Percentiles rank a stretch among this genome's conserved stretches.
phyloP scores from a whole-genome alignment of 1,140 invertebrate species.

The Drosophila novamexicana region DNA sequence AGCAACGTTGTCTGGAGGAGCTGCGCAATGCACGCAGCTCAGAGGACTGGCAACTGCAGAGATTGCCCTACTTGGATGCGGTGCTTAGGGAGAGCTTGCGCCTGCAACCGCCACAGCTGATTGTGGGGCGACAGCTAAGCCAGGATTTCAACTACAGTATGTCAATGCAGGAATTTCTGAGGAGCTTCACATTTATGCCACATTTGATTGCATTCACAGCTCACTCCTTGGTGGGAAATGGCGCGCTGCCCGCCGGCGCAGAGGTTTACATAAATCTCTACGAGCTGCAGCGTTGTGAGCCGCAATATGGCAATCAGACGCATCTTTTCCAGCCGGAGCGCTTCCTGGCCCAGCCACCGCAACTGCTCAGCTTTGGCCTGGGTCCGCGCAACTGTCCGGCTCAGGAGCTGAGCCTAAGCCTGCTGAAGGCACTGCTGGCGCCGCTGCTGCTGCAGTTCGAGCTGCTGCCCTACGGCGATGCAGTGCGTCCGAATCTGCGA shows the following conservation, averaged over 20 bases:
- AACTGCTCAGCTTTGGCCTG: slow-evolving; percentile 54
- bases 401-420: slow-evolving; percentile 36
- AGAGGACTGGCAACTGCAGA: neutral
- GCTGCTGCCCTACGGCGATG: slow-evolving; percentile 57
- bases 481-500: slow-evolving; percentile 35
- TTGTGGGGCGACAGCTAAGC: slow-evolving; percentile 44
- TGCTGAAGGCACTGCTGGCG: slow-evolving; percentile 46
- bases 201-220: slow-evolving; percentile 17
- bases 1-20: slow-evolving; percentile 54
- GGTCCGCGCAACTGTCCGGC: slow-evolving; percentile 66
- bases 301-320: slow-evolving; percentile 10
- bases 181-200: neutral
- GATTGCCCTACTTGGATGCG: slow-evolving; percentile 47
- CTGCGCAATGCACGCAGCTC: neutral
- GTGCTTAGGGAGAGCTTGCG: slow-evolving; percentile 53
- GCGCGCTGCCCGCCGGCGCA: slow-evolving; percentile 43
- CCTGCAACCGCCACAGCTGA: slow-evolving; percentile 63
- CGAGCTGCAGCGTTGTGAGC: slow-evolving; percentile 55
- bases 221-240: slow-evolving; percentile 51
- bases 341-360: slow-evolving; percentile 32
- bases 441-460: slow-evolving; percentile 49
- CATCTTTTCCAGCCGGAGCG: slow-evolving; percentile 45
- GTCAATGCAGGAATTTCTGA: neutral
- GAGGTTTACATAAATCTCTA: slow-evolving; percentile 65
- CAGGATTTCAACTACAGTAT: slow-evolving; percentile 55